Percentiles rank a stretch among this genome's conserved stretches.
These are phyloP conservation scores for Notolabrus celidotus DNA, from an alignment of 2,797 vertebrate species.

Conservation along the genomic window DNA sequence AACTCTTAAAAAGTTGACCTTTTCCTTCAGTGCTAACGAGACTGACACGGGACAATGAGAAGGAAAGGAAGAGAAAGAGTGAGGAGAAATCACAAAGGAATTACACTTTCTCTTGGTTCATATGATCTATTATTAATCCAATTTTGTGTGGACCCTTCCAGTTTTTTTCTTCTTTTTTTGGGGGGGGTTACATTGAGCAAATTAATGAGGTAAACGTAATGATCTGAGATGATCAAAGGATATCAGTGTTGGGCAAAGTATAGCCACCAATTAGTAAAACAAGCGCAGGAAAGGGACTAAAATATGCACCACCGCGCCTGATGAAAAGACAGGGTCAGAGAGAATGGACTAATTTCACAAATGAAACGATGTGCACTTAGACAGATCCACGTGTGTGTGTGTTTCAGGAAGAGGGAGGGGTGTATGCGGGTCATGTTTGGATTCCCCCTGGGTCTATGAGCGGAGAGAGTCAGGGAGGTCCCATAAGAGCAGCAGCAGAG, in stretches of 20 bases:
- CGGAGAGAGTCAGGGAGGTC: slow-evolving; percentile 71
- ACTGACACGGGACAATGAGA: slow-evolving; percentile 38
- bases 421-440: slow-evolving; percentile 78
- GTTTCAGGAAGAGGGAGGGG: slow-evolving; percentile 48
- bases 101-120: slow-evolving; percentile 77
- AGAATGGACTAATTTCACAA: slow-evolving; percentile 87
- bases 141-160: slow-evolving; percentile 81
- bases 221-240: slow-evolving; percentile 90
- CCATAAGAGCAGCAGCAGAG: slow-evolving; percentile 75
- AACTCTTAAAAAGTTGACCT: slow-evolving; percentile 38
- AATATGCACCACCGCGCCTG: slow-evolving; percentile 82
- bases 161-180: slow-evolving; percentile 59
- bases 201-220: slow-evolving; percentile 92
- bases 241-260: slow-evolving; percentile 87
- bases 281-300: slow-evolving; percentile 86
- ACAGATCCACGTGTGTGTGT: slow-evolving; percentile 42
- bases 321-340: slow-evolving; percentile 88
- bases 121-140: slow-evolving; percentile 87
- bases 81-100: slow-evolving; percentile 75
- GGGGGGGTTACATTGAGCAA: slow-evolving; percentile 77
- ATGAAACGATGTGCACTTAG: slow-evolving; percentile 77
- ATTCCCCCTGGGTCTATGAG: slow-evolving; percentile 73
- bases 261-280: slow-evolving; percentile 90
- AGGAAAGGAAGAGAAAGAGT: slow-evolving; percentile 31
- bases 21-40: slow-evolving; percentile 5